Conservation (phyloP, 2,797 vertebrate genomes). For the Pseudochirops cupreus region DNA sequence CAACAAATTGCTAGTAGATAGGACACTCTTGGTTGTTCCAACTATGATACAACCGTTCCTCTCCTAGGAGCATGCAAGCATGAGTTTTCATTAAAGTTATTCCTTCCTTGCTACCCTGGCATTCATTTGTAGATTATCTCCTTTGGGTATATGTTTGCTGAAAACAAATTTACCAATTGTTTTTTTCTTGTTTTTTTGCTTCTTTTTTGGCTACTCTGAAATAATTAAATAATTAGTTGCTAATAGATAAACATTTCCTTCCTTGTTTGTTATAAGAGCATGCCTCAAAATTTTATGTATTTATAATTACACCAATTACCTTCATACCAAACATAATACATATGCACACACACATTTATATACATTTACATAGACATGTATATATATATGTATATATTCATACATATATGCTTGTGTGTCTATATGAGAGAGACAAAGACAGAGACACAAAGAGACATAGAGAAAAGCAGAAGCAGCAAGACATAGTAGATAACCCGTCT, state of each 20-base stretch:
- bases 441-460: neutral
- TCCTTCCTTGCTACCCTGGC: neutral
- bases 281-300: neutral
- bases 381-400: too few species aligned
- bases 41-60: neutral
- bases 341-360: neutral
- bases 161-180: neutral
- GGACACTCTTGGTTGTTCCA: neutral
- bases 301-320: neutral
- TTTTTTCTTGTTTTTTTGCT: neutral
- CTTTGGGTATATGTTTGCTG: neutral
- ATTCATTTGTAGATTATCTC: neutral
- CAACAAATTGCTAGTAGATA: neutral
- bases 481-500: neutral
- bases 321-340: neutral
- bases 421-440: neutral
- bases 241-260: neutral
- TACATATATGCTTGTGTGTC: too few species aligned
- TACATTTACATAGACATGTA: neutral
- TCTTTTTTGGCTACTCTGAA: neutral
- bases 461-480: neutral
- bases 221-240: neutral
- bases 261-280: neutral
- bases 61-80: neutral
- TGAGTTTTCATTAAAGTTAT: neutral